Evolutionary conservation across 2,888 invertebrate species (phyloP).

Genomic region (Sinhomidia bicolor): DNA sequence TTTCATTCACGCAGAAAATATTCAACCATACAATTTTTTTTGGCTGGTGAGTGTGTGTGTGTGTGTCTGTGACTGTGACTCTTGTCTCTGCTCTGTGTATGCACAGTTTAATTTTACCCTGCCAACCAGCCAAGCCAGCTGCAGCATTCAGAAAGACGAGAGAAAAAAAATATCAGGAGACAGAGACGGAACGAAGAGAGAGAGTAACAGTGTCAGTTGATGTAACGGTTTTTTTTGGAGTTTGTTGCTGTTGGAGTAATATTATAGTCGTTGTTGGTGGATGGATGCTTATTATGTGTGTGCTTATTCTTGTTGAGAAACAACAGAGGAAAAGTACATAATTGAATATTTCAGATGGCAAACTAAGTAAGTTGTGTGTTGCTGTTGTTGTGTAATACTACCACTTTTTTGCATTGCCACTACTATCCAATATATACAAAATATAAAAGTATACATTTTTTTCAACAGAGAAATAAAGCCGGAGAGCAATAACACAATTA

Average conservation of each 20-base stretch:
- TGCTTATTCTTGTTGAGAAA: not conserved
- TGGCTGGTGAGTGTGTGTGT: not conserved
- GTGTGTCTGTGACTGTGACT: too few species aligned
- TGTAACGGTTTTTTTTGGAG: slow-evolving; percentile 22
- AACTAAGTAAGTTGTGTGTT: slow-evolving; percentile 33
- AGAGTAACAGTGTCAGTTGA: not conserved
- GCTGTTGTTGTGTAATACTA: too few species aligned
- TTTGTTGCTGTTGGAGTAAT: too few species aligned
- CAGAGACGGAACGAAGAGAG: not conserved
- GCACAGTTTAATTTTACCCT: slow-evolving; percentile 21
- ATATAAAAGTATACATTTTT: too few species aligned
- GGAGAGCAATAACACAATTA: slow-evolving; percentile 67
- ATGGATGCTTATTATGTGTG: too few species aligned
- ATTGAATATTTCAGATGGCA: slow-evolving; percentile 64
- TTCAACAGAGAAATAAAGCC: slow-evolving; percentile 1
- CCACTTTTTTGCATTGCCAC: not conserved
- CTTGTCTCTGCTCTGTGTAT: too few species aligned
- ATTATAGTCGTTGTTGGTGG: too few species aligned
- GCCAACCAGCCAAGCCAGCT: slow-evolving; percentile 1
- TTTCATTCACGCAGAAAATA: slow-evolving; percentile 31
- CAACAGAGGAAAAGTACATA: slow-evolving; percentile 26
- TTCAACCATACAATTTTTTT: slow-evolving; percentile 1
- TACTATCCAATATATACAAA: too few species aligned
- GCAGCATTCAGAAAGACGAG: too few species aligned
- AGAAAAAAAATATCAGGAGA: too few species aligned